Base-by-base conservation (phyloP, 2,113 vertebrate genomes). In the Nibea albiflora region DNA sequence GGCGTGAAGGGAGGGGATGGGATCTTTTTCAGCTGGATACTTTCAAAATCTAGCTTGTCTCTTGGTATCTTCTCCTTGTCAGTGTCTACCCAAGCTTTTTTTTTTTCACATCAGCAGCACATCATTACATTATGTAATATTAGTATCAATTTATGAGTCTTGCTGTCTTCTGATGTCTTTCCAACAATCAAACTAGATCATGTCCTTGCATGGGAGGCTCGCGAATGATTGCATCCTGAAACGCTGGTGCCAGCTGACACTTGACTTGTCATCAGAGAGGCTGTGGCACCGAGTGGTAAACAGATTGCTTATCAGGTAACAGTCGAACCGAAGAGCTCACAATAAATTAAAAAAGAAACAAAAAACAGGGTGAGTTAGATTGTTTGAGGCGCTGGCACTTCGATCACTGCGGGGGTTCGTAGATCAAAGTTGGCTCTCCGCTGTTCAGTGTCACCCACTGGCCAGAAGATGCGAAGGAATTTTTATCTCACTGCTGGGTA, bases 321-420 rank as follows among this genome's bases (percentile, higher is more conserved):
- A 52, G 4, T 47, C 15, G 16, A 39, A 17, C 31, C 67, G 42
- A 71, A 57, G 14, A 24, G 49, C 67, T 61, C 28, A 52, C 5
- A 72, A 72, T 77, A 54, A n/a, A n/a, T n/a, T n/a, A n/a, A n/a
- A n/a, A n/a, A n/a, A n/a, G n/a, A n/a, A n/a, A n/a, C n/a, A 81
- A 73, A 73, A 70, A 71, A 56, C 17, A 54, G 24, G 22, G 22
- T 69, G 46, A 56, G 16, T 14, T 70, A 5, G 69, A 70, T 70
- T 80, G 68, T 60, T 76, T 80, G 44, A 63, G 54, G 67, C 39
- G 31, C 35, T 80, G 22, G 31, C 61, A n/a, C 46, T 47, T 65
- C 35, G 8, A 39, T 39, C 22, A 49, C 72, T 42, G n/a, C 31
- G 42, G 52, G 44, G 47, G n/a, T 14, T 73, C 28, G 66, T 8